Evolutionary conservation across 1,140 invertebrate genomes (phyloP).

Genomic region (Polypedilum vanderplanki): DNA sequence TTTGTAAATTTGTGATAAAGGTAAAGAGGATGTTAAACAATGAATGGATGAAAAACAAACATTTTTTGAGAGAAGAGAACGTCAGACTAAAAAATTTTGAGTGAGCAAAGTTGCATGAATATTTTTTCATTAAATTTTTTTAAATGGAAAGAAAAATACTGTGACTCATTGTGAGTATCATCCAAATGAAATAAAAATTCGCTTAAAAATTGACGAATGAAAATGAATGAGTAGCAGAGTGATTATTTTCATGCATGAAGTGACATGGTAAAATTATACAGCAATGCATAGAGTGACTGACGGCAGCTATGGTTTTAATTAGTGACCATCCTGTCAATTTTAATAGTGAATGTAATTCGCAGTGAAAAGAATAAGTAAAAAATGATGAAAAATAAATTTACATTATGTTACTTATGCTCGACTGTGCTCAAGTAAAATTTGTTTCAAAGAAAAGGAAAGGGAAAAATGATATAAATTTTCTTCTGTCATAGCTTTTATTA

Average conservation of each 20-base stretch:
- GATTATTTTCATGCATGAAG: constrained; percentile 18
- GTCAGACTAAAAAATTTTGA: too few species aligned
- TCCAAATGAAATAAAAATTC: too few species aligned
- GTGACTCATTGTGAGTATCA: too few species aligned
- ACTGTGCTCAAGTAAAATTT: background rate
- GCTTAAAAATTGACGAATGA: background rate
- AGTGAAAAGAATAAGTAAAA: background rate
- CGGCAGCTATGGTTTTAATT: background rate
- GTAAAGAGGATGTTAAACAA: background rate
- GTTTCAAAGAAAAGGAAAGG: background rate
- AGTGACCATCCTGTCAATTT: background rate
- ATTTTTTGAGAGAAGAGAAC: background rate
- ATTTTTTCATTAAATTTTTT: too few species aligned
- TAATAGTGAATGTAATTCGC: background rate
- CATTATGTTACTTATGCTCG: background rate
- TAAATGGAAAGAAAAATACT: too few species aligned
- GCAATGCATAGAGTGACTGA: background rate
- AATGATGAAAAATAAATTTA: background rate
- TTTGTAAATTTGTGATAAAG: background rate
- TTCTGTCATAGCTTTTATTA: constrained; percentile 13
- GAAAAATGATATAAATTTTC: background rate
- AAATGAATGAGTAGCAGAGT: background rate
- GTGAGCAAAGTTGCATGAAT: too few species aligned
- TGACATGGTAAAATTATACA: background rate
- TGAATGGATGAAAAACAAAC: background rate